Base-by-base conservation (phyloP, 92 coral and sea anemone genomes). In the Meandrina meandrites region DNA sequence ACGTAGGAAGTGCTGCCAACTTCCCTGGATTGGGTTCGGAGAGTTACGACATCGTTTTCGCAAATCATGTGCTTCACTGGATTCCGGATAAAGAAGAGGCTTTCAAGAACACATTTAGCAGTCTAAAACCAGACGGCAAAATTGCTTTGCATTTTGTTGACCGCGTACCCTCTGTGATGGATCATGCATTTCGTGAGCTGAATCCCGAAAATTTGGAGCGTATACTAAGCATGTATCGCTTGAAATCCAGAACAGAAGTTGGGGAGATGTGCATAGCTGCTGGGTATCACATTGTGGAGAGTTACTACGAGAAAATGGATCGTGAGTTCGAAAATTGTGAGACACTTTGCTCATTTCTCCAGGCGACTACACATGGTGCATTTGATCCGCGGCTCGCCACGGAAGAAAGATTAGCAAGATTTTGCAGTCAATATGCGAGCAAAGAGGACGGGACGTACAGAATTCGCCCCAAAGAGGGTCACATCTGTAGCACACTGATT, bases 331-430 rank as follows among this genome's bases (percentile, higher is more conserved):
- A 40, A 15, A 81, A 27, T 68, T 37, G 24, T 34, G 62, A 67
- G 9, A 27, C 24, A 12, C 57, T 81, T 5, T 22, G 54, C n/a
- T 81, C 58, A 8, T 81, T 81, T 40, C 66, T 81, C 62, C 64
- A 75, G 85, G 75, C 76, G 24, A 45, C 76, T 30, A 66, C 85
- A 24, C 75, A 81, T 5, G 76, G 84, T 24, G 57, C 47, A 3
- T 81, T 81, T 51, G 76, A 81, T 81, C 84, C 75, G 8, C 30
- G 62, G 75, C 84, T 64, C 4, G 75, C 12, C 14, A 81, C 58
- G 35, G 60, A 81, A 0, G 75, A 66, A 31, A 81, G 84, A 27
- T 76, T 64, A 54, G n/a, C 58, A 66, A 40, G 76, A 24, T 81
- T 81, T 16, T 66, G 75, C 21, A 74, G 34, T 22, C 76, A 31